These are phyloP conservation scores for Leucozona laternaria DNA, from an alignment of 2,888 invertebrate species.

Conservation along the genomic window DNA sequence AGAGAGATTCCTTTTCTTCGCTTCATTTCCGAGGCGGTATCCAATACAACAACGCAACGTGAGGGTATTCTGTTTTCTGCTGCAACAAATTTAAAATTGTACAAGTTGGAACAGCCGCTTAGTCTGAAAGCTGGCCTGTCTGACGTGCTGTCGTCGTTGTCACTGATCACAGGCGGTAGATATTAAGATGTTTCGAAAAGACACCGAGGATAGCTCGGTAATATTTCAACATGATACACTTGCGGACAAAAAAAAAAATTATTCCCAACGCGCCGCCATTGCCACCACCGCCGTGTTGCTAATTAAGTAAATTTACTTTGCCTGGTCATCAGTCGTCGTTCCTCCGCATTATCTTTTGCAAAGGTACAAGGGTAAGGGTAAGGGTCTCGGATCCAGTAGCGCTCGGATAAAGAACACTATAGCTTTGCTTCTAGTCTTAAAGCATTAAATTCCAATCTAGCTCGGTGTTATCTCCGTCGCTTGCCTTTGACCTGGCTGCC, in stretches of 20 bases:
- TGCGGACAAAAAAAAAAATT: conserved; percentile 26
- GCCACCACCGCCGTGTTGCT: conserved; percentile 70
- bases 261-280: not conserved
- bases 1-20: conserved; percentile 49
- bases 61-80: conserved; percentile 10
- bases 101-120: conserved; percentile 50
- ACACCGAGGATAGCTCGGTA: conserved; percentile 27
- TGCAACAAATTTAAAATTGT: conserved; percentile 37
- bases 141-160: not conserved
- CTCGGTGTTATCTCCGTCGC: conserved; percentile 38
- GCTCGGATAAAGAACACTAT: conserved; percentile 1
- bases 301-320: conserved; percentile 72
- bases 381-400: conserved; percentile 49
- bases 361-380: not conserved
- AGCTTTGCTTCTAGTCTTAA: not conserved
- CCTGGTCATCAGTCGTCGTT: conserved; percentile 56
- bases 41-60: conserved; percentile 17
- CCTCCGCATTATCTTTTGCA: not conserved
- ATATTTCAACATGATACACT: conserved; percentile 49
- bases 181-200: conserved; percentile 44
- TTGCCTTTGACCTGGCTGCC: not conserved
- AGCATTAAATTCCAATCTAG: conserved; percentile 53
- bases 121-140: conserved; percentile 1
- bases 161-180: conserved; percentile 55
- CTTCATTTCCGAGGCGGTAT: conserved; percentile 34